Conservation (phyloP, 1,140 invertebrate species). For the Asobara japonica region DNA sequence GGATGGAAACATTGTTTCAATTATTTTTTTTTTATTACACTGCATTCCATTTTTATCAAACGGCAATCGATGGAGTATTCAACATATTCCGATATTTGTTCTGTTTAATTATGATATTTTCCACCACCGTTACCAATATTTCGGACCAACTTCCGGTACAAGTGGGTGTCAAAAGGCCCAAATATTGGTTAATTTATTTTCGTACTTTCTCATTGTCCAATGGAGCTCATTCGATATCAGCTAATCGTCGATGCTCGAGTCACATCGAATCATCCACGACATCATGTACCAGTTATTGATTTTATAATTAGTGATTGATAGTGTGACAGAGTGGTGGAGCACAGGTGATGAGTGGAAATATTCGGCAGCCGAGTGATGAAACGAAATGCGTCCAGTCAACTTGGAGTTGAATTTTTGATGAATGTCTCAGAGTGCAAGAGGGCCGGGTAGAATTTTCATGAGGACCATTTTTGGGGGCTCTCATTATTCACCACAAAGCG, state of each 20-base stretch:
- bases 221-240: background rate
- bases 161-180: constrained; percentile 3
- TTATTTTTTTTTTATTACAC: background rate
- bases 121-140: background rate
- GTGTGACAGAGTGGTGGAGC: constrained; percentile 24
- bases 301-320: constrained; percentile 37
- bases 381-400: too few relatives aligned
- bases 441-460: too few relatives aligned
- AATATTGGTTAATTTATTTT: background rate
- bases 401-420: too few relatives aligned
- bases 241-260: constrained; percentile 8
- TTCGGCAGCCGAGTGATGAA: too few relatives aligned
- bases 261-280: background rate
- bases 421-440: too few relatives aligned
- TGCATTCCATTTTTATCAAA: background rate
- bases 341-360: too few relatives aligned
- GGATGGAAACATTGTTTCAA: constrained; percentile 2
- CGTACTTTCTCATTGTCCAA: background rate
- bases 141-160: constrained; percentile 7
- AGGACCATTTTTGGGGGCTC: too few relatives aligned
- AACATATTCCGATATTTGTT: background rate
- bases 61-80: background rate
- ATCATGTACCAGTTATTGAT: constrained; percentile 26
- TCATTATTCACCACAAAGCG: too few relatives aligned
- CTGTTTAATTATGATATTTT: background rate